Evolutionary conservation across 53 echinoderm and acorn worm genomes (phyloP), one percentile per base, ranked within the genome.

Genomic region (Antedon mediterranea): DNA sequence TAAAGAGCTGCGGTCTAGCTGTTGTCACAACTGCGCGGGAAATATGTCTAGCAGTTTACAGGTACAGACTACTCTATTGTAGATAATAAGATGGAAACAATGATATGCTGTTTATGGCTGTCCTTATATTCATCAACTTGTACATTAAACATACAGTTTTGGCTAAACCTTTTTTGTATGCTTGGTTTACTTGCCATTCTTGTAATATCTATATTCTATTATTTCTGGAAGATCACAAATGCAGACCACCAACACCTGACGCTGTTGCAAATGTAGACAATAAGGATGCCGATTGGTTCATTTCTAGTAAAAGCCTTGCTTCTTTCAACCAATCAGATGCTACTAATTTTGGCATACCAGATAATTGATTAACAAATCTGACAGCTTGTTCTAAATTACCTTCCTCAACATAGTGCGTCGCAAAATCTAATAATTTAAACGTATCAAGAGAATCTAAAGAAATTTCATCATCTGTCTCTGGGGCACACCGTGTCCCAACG

Each of bases 361-460:
- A 72, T 37, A 95, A 84, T 85, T 89, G 91, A 76, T 91, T 95
- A 29, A 89, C 87, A 71, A 89, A 95, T 31, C 89, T 76, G 27
- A 95, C 79, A 14, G 97, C 97, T 74, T 91, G 97, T 30, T 95
- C 97, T 29, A 95, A 75, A 77, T 95, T 87, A 9, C 92, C 89
- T 30, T 88, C 82, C 78, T 91, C 91, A 28, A 95, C 73, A 78
- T 92, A 85, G 41, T 85, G 88, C 42, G 81, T 83, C 30, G 97
- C 89, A 74, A 82, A 91, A 26, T 87, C 87, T 37, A 95, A 78
- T n/a, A 94, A 79, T 78, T 73, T 89, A 83, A 89, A 87, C 9
- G 89, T 89, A 77, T 92, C 89, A 71, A 95, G 82, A 32, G 72
- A 74, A 0, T 44, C 73, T 0, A 80, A 79, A 43, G 89, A 89